Percentiles rank a stretch among this genome's conserved stretches.
Conservation (phyloP, 2,113 vertebrate species). For the Sander vitreus region DNA sequence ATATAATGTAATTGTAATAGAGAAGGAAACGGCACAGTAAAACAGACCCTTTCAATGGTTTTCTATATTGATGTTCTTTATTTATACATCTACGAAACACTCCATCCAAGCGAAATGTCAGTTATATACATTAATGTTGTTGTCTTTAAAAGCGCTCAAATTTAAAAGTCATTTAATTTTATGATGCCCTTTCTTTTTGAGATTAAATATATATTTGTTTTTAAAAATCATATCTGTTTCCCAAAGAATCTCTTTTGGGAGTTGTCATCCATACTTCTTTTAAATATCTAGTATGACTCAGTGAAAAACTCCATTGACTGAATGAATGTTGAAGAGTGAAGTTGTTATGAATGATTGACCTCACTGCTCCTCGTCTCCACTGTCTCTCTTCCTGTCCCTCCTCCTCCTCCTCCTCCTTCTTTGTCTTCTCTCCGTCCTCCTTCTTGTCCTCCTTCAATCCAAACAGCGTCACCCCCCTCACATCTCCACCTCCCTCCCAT, state of each 20-base stretch:
- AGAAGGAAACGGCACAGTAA: not conserved
- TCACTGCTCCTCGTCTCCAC: conserved; percentile 69
- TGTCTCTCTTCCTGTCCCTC: conserved; percentile 47
- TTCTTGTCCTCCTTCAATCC: conserved; percentile 52
- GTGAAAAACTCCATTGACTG: not conserved
- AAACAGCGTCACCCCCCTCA: conserved; percentile 93
- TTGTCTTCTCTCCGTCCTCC: conserved; percentile 6
- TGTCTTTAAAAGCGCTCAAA: not conserved
- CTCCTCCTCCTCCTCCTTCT: conserved; percentile 14
- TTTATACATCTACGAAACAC: not conserved
- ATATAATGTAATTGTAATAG: too few relatives aligned
- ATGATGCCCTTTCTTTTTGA: too few relatives aligned
- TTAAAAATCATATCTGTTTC: not conserved
- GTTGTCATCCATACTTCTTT: not conserved
- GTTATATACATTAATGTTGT: not conserved
- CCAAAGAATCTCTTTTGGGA: not conserved
- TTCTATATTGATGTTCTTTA: not conserved
- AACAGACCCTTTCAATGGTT: not conserved
- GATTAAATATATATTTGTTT: too few relatives aligned
- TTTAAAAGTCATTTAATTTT: too few relatives aligned
- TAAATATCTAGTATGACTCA: not conserved
- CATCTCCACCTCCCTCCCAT: conserved; percentile 92
- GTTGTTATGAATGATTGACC: conserved; percentile 53
- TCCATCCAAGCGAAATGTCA: not conserved
- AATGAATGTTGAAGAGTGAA: conserved; percentile 15